Conservation (phyloP, 2,888 invertebrate genomes). For the Cataglyphis livida region DNA sequence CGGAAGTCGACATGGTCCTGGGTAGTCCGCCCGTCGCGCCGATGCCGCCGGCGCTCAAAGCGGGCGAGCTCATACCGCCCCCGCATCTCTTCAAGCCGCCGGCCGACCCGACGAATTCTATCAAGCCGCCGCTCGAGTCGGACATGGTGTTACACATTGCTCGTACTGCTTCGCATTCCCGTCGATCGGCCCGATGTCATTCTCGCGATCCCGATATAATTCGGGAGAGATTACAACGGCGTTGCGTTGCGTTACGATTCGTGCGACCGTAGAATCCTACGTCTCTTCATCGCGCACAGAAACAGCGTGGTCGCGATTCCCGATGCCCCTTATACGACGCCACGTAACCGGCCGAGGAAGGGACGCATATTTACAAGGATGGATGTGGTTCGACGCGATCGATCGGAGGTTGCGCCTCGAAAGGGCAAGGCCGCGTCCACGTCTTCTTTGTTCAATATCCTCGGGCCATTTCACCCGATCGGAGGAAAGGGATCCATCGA, state of each 20-base stretch:
- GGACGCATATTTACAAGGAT: conserved; percentile 39
- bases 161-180: conserved; percentile 27
- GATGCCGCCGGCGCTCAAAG: conserved; percentile 78
- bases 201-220: background rate
- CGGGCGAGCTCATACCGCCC: conserved; percentile 86
- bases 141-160: conserved; percentile 76
- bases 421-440: conserved; percentile 50
- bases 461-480: conserved; percentile 35
- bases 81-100: conserved; percentile 84
- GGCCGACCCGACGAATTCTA: conserved; percentile 71
- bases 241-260: conserved; percentile 11
- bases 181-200: background rate
- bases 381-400: conserved; percentile 29
- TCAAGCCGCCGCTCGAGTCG: conserved; percentile 80
- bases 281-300: conserved; percentile 30
- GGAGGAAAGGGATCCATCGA: background rate
- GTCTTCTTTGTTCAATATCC: conserved; percentile 45
- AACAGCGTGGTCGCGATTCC: conserved; percentile 9
- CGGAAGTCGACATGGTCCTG: conserved; percentile 92
- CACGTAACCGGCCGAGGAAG: conserved; percentile 8
- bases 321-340: background rate
- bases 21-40: conserved; percentile 87
- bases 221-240: background rate
- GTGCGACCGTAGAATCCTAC: background rate
- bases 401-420: conserved; percentile 42